Percentiles rank a stretch among this genome's conserved stretches.
These are phyloP conservation scores for Phyllotis vaccarum DNA, from an alignment of 2,797 vertebrate species.

Conservation along the genomic window DNA sequence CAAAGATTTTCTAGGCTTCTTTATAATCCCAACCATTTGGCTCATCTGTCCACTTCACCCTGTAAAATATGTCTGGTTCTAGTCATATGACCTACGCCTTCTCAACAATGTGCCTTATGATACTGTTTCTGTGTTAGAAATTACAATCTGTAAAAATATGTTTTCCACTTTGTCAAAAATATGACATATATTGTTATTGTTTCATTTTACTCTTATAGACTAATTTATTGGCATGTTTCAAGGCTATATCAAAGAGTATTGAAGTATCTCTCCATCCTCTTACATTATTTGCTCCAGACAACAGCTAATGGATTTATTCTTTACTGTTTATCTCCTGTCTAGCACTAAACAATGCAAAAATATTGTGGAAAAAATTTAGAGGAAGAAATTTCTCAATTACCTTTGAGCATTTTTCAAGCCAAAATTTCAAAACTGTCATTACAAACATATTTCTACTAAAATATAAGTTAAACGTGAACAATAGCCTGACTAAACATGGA, in stretches of 20 bases:
- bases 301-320: not conserved
- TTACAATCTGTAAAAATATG: not conserved
- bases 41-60: not conserved
- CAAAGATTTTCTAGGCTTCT: constrained; percentile 32
- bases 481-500: constrained; percentile 15
- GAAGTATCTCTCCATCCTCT: not conserved
- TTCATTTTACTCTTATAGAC: not conserved
- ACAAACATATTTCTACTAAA: constrained; percentile 23
- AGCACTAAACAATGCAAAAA: constrained; percentile 35
- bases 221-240: not conserved
- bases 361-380: not conserved
- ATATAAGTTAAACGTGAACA: not conserved
- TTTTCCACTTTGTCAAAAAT: not conserved
- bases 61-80: not conserved
- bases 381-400: constrained; percentile 13
- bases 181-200: not conserved
- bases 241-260: not conserved
- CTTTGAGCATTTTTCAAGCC: not conserved
- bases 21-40: not conserved
- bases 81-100: not conserved
- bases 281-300: not conserved
- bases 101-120: not conserved
- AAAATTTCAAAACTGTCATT: constrained; percentile 29
- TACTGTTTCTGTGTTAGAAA: constrained; percentile 24
- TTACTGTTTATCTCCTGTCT: not conserved